phyloP scores from a whole-genome alignment of 2,113 vertebrate species.

The Pelobates fuscus region DNA sequence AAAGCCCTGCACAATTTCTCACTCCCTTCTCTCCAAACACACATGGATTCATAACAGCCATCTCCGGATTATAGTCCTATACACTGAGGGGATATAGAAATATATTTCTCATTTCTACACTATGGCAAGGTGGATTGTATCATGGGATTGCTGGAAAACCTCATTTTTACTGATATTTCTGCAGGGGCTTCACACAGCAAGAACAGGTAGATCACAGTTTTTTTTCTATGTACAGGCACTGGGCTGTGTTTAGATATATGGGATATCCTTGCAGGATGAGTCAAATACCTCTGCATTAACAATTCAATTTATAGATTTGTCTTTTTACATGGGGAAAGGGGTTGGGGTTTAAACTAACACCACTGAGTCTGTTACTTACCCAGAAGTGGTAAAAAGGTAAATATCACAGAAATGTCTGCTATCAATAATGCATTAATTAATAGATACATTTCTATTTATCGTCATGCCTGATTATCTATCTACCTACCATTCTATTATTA shows the following conservation, averaged over 20 bases:
- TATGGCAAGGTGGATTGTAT: conserved; percentile 45
- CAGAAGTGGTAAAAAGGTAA: too few species aligned
- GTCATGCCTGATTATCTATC: too few species aligned
- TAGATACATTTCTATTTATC: too few species aligned
- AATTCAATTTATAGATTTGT: not conserved
- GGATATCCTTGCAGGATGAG: not conserved
- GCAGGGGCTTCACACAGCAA: conserved; percentile 8
- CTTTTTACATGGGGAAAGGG: too few species aligned
- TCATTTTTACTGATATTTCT: conserved; percentile 37
- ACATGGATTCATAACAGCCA: conserved; percentile 36
- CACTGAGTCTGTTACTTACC: too few species aligned
- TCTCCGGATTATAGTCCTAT: conserved; percentile 29
- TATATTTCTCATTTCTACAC: not conserved
- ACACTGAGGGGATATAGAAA: not conserved
- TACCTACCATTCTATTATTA: too few species aligned
- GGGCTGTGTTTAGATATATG: not conserved
- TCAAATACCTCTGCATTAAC: not conserved
- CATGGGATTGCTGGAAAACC: conserved; percentile 45
- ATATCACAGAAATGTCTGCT: too few species aligned
- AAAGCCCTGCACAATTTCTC: conserved; percentile 11
- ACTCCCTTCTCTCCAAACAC: conserved; percentile 7
- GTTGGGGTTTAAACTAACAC: too few species aligned
- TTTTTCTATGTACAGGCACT: not conserved
- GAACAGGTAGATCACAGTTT: conserved; percentile 50
- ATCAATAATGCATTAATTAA: too few species aligned